Evolutionary conservation across 2,113 vertebrate species (phyloP).

Genomic region (Phalacrocorax aristotelis): DNA sequence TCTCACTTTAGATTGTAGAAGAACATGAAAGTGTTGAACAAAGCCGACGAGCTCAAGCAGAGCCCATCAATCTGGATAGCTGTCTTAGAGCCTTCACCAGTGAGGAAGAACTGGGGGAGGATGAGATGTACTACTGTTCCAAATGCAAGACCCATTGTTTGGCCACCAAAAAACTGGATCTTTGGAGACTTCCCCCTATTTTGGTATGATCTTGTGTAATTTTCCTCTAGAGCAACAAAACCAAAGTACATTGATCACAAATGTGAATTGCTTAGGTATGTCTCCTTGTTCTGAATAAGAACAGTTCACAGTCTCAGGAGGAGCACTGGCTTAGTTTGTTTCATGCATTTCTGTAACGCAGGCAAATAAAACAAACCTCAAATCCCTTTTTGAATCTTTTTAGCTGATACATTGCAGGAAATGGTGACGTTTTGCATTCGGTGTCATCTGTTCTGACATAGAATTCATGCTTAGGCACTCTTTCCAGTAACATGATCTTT

Average conservation of each 20-base stretch:
- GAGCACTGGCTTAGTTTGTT: background rate
- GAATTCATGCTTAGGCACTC: background rate
- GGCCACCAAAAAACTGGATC: slow-evolving; percentile 97
- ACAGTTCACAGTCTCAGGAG: background rate
- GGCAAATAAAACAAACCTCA: background rate
- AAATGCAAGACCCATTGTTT: slow-evolving; percentile 95
- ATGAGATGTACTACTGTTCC: slow-evolving; percentile 98
- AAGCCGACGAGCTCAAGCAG: slow-evolving; percentile 91
- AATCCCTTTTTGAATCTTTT: background rate
- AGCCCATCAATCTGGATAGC: slow-evolving; percentile 96
- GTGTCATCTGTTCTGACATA: background rate
- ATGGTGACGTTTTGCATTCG: background rate
- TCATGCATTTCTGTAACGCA: background rate
- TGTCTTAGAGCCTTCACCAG: slow-evolving; percentile 95
- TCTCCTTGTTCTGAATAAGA: background rate
- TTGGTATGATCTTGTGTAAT: slow-evolving; percentile 75
- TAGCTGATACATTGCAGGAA: background rate
- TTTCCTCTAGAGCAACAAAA: background rate
- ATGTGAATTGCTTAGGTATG: background rate
- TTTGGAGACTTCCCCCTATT: slow-evolving; percentile 96
- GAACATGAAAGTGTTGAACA: slow-evolving; percentile 95
- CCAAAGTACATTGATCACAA: background rate
- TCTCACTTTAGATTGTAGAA: slow-evolving; percentile 84
- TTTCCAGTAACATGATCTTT: background rate
- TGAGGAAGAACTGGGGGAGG: slow-evolving; percentile 95